Evolutionary conservation across 2,113 vertebrate genomes (phyloP).

Genomic region (Mirza zaza): DNA sequence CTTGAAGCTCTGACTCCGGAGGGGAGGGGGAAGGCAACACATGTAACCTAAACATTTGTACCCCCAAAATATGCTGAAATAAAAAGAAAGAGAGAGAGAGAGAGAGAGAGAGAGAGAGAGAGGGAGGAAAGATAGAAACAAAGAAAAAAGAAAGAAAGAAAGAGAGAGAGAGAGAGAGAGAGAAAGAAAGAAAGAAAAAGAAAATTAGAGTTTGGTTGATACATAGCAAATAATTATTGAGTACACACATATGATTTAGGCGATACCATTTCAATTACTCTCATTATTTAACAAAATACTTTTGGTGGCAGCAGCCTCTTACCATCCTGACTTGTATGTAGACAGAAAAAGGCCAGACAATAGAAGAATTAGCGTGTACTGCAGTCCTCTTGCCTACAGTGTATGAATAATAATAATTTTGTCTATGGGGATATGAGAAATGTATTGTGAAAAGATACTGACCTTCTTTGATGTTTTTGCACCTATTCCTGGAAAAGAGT

Average conservation of each 20-base stretch:
- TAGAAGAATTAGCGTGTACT: background rate
- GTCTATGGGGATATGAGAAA: background rate
- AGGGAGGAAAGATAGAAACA: no score
- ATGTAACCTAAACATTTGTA: no score
- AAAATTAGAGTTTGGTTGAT: background rate
- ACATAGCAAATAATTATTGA: background rate
- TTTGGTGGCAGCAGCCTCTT: accelerated
- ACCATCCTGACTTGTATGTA: background rate
- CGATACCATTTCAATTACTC: background rate
- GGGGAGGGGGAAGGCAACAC: no score
- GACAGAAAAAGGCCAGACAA: background rate
- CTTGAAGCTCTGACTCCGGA: no score
- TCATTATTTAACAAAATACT: background rate
- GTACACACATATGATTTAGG: background rate
- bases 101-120: no score
- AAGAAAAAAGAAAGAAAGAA: no score
- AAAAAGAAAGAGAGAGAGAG: no score
- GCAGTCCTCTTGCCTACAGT: background rate
- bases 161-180: accelerated
- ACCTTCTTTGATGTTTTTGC: background rate
- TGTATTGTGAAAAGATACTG: background rate
- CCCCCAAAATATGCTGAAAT: no score
- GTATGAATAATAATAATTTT: background rate
- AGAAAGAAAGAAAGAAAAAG: background rate
- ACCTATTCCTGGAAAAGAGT: background rate